Percentiles rank a stretch among this genome's conserved stretches.
These are phyloP conservation scores for Malurus leucopterus DNA, from an alignment of 2,797 vertebrate genomes.

Conservation along the genomic window DNA sequence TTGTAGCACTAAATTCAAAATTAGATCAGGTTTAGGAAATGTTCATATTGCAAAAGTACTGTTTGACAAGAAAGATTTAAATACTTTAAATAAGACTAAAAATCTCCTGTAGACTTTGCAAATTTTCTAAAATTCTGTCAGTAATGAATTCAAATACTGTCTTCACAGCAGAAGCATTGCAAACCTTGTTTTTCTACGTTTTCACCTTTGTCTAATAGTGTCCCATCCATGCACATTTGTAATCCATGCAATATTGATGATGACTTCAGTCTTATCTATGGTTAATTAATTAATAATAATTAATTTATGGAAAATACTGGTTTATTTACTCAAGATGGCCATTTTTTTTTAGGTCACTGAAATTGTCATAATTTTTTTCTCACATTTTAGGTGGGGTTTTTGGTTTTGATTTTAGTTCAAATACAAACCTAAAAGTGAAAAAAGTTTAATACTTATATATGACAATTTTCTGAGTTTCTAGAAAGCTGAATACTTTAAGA, in stretches of 20 bases:
- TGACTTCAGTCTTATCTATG: background rate
- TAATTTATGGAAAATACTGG: background rate
- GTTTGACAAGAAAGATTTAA: background rate
- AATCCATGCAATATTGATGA: background rate
- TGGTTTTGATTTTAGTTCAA: background rate
- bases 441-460: background rate
- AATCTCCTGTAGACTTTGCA: background rate
- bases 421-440: background rate
- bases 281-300: background rate
- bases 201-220: background rate
- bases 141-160: background rate
- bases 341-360: background rate
- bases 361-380: background rate
- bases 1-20: background rate
- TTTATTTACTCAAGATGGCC: background rate
- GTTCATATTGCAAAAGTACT: background rate
- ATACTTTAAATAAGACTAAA: background rate
- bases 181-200: background rate
- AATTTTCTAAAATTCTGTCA: background rate
- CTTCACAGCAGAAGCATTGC: background rate
- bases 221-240: background rate
- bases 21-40: background rate
- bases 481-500: background rate
- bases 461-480: background rate
- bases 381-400: background rate